Base-by-base conservation (phyloP, 2,888 invertebrate genomes). In the Tillus elongatus region DNA sequence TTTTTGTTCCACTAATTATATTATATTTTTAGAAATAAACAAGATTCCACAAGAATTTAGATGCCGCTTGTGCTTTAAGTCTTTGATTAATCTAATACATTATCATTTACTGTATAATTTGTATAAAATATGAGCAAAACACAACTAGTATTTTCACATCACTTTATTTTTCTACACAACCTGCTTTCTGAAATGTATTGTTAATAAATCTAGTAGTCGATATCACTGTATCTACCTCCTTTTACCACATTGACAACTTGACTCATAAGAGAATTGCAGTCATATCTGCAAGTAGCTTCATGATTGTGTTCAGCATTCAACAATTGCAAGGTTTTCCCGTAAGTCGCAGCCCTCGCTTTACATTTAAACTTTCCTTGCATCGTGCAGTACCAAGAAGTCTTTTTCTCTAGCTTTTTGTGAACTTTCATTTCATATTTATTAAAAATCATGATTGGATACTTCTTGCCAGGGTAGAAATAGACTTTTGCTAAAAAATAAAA, bases 291-390 rank as follows among this genome's bases (percentile, higher is more conserved):
- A 10, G 39, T 40, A 4, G 39, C 35, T 9, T 26, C 30, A 27
- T 47, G 47, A 28, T 42, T 47, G 29, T 47, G 47, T 10, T 32
- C 15, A 8, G 27, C 29, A 9, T 36, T 24, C 19, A 28, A 33
- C n/a, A 46, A n/a, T 30, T 39, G 36, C 8, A 45, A 14, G 24
- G 38, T 36, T 12, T 41, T 39, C n/a, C 34, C 43, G 12, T 42
- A 44, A 2, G 45, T 44, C 12, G 37, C 26, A 16, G 43, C 39
- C 26, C 42, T 38, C 13, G 45, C 45, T 30, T 38, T 45, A 16
- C 45, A 45, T 37, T 35, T 35, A 35, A 8, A n/a, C 6, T 13
- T 35, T 32, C 16, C n/a, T 10, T 34, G 9, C 26, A n/a, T 29
- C 12, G 28, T n/a, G 26, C 34, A 34, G 26, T 27, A 28, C 34